Evolutionary conservation across 2,888 invertebrate genomes (phyloP), one percentile per base, ranked within the genome.

Genomic region (Tortrix viridana): DNA sequence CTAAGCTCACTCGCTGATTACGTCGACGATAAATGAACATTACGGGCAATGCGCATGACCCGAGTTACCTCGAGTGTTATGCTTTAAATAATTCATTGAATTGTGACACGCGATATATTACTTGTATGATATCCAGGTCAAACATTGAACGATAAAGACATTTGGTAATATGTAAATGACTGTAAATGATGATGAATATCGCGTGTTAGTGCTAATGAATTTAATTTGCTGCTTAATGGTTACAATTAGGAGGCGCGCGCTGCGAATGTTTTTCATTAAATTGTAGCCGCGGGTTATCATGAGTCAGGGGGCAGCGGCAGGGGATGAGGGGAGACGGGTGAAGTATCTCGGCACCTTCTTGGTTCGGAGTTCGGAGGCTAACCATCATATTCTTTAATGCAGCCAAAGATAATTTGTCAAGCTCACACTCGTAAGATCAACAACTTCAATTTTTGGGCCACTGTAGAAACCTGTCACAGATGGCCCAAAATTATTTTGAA

Each of bases 221-320:
- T 72, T 70, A 71, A 78, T 81, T 81, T 75, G 67, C 70, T 70
- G 73, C 69, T 72, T 81, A 83, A 83, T 83, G 74, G 76, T 74
- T 64, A 71, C 74, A 68, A 75, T 75, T 76, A 74, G 58, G 65
- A 72, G 67, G 71, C 69, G 73, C 72, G 71, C 69, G 72, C 69
- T 69, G 63, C 70, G 71, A 69, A 70, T 69, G 67, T 69, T 74
- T 55, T 23, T 38, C 56, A 57, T 56, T 44, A 71, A 73, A 74
- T 67, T 58, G 60, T 68, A 66, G 75, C 80, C 75, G 60, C 69
- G 65, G 74, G 50, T 37, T 7, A 18, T 12, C 37, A 32, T 62
- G 60, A 69, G 59, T 68, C 67, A 67, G 65, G 60, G 47, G 22
- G 22, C n/a, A n/a, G n/a, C n/a, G n/a, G n/a, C n/a, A n/a, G n/a